A percentile compares a stretch with the other conserved stretches of the same genome.
Conservation (phyloP, 2,797 vertebrate genomes). For the Tiaroga cobitis region DNA sequence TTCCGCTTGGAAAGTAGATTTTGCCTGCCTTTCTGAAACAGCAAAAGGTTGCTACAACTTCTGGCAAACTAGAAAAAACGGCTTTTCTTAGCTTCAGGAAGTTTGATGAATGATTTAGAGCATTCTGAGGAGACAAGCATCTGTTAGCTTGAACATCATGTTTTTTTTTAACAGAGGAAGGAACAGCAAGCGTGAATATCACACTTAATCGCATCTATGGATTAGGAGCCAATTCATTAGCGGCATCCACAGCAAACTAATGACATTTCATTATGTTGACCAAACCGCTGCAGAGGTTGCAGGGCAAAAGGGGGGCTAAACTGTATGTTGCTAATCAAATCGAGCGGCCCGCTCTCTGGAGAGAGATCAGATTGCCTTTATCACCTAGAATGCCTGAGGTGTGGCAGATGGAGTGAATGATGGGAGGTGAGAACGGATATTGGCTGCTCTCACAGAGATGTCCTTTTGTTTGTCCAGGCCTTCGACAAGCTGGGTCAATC, state of each 20-base stretch:
- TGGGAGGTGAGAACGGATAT: slow-evolving; percentile 70
- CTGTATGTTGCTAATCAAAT: slow-evolving; percentile 74
- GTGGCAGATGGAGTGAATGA: slow-evolving; percentile 50
- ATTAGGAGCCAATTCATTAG: slow-evolving; percentile 46
- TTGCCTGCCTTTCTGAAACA: slow-evolving; percentile 6
- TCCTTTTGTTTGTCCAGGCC: slow-evolving; percentile 73
- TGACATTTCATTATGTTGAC: slow-evolving; percentile 59
- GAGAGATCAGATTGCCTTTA: slow-evolving; percentile 71
- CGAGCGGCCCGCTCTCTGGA: slow-evolving; percentile 70
- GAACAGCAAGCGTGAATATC: slow-evolving; percentile 21
- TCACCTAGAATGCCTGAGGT: slow-evolving; percentile 68
- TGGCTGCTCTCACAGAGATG: slow-evolving; percentile 69
- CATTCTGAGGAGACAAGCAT: slow-evolving; percentile 14
- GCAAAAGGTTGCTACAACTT: slow-evolving; percentile 22
- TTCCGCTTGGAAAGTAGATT: slow-evolving; percentile 2
- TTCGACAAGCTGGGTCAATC: slow-evolving; percentile 70
- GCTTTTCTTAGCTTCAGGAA: slow-evolving; percentile 36
- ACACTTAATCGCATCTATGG: slow-evolving; percentile 40
- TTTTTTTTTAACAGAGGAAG: slow-evolving; percentile 24
- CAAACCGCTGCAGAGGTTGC: slow-evolving; percentile 67
- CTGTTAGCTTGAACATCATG: slow-evolving; percentile 25
- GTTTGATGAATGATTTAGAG: slow-evolving; percentile 36
- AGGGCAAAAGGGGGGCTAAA: slow-evolving; percentile 49
- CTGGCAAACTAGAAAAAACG: slow-evolving; percentile 3
- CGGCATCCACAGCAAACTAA: slow-evolving; percentile 13